Conservation (phyloP, 2,113 vertebrate species). For the Microcebus griseorufus region DNA sequence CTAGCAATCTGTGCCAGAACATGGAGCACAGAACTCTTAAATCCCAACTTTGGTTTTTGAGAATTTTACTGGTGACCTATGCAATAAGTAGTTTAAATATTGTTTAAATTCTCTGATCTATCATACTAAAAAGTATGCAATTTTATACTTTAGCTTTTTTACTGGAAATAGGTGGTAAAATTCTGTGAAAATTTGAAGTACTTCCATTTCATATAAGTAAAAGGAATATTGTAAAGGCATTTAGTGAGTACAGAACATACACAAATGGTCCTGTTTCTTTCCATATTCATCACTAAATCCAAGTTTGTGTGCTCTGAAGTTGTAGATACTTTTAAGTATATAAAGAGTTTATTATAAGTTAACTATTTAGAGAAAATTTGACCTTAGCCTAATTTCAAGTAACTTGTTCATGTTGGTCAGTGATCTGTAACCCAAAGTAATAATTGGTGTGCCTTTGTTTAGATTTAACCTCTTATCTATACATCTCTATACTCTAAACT, state of each 20-base stretch:
- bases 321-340: background rate
- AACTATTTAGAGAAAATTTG: background rate
- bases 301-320: background rate
- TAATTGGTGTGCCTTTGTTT: background rate
- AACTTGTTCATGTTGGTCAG: background rate
- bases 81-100: background rate
- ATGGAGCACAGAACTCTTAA: background rate
- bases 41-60: background rate
- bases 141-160: background rate
- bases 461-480: background rate
- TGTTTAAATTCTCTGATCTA: background rate
- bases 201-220: background rate
- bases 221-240: background rate
- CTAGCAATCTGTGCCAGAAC: background rate
- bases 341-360: background rate
- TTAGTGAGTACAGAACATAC: background rate
- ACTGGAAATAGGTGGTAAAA: background rate
- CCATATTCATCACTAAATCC: background rate
- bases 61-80: background rate
- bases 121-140: background rate
- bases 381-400: background rate
- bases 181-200: background rate
- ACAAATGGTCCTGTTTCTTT: background rate
- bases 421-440: background rate
- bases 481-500: background rate